phyloP scores from a whole-genome alignment of 2,113 vertebrate genomes.

The Hyla sarda region DNA sequence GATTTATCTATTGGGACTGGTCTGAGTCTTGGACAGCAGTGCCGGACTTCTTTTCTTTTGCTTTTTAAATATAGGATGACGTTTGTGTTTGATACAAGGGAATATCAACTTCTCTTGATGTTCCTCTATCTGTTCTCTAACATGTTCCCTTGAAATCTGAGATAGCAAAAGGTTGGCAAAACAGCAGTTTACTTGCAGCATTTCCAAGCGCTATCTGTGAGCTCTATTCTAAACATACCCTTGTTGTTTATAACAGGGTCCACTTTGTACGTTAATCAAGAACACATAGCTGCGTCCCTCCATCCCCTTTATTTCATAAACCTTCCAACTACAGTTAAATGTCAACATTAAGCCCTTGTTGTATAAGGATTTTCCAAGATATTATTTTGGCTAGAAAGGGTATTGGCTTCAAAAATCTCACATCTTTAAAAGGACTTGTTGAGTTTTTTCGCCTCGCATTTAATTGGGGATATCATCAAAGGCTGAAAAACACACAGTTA shows the following conservation, averaged over 20 bases:
- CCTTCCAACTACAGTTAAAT: slow-evolving; percentile 40
- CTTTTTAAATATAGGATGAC: too few species aligned
- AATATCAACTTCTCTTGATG: slow-evolving; percentile 13
- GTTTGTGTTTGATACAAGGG: neutral
- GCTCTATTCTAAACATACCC: slow-evolving; percentile 27
- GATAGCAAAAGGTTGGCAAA: slow-evolving; percentile 24
- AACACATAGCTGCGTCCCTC: neutral
- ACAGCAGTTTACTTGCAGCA: slow-evolving; percentile 22
- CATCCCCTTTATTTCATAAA: slow-evolving; percentile 28
- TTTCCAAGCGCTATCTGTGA: neutral
- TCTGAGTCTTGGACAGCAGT: too few species aligned
- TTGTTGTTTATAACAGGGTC: slow-evolving; percentile 18
- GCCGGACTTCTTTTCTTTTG: too few species aligned
- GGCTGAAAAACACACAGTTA: slow-evolving; percentile 19
- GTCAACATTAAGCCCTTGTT: slow-evolving; percentile 40
- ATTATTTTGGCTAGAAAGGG: slow-evolving; percentile 30
- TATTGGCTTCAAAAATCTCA: neutral
- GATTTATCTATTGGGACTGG: too few species aligned
- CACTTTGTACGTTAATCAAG: slow-evolving; percentile 38
- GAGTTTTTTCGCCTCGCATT: neutral
- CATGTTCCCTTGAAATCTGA: neutral
- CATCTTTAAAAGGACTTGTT: slow-evolving; percentile 5
- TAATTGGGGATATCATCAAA: slow-evolving; percentile 41
- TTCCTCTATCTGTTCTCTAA: neutral
- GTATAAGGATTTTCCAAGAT: neutral